Evolutionary conservation across 2,797 vertebrate species (phyloP).

Genomic region (Crypturellus tataupa): DNA sequence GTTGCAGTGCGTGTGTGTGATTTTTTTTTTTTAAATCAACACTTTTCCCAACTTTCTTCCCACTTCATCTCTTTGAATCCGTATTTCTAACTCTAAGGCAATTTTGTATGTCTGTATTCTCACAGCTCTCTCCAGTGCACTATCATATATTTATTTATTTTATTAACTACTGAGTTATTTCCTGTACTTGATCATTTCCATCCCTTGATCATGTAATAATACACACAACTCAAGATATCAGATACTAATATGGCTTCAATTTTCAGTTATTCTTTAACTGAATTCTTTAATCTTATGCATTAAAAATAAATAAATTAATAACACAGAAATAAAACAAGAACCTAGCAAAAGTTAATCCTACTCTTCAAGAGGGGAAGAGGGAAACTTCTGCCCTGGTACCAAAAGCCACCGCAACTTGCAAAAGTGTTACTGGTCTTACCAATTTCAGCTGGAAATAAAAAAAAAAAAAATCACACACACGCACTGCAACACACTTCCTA

Average conservation of each 20-base stretch:
- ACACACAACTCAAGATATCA: background rate
- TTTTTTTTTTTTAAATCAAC: background rate
- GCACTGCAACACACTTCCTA: too few species aligned
- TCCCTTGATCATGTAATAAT: background rate
- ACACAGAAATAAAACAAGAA: background rate
- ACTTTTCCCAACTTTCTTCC: background rate
- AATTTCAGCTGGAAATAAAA: background rate
- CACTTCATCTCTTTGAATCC: background rate
- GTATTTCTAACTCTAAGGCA: background rate
- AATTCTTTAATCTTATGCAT: background rate
- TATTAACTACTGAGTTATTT: background rate
- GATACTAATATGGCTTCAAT: background rate
- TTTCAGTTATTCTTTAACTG: background rate
- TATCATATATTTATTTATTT: background rate
- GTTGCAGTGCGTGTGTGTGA: too few species aligned
- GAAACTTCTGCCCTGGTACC: background rate
- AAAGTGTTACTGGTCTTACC: background rate
- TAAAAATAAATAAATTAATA: background rate
- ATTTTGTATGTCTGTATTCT: background rate
- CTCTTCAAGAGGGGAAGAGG: background rate
- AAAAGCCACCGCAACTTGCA: background rate
- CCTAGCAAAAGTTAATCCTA: background rate
- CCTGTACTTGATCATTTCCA: background rate
- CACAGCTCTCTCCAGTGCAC: background rate
- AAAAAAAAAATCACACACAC: too few species aligned